phyloP scores from a whole-genome alignment of 2,113 vertebrate genomes.

The Pongo pygmaeus region DNA sequence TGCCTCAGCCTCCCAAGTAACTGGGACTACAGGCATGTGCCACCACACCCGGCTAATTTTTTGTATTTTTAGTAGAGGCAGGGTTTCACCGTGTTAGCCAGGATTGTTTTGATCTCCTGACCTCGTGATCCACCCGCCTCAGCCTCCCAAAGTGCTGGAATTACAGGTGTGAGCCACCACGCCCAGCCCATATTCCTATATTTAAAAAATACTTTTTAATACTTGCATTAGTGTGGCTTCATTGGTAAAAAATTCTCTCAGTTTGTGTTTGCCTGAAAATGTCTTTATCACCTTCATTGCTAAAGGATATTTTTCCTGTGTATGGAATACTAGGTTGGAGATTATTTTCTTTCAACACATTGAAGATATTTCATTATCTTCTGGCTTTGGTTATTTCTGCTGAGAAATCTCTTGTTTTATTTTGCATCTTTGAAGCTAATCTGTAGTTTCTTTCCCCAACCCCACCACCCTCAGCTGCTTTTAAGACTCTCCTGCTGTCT shows the following conservation, averaged over 20 bases:
- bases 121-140: too few species aligned
- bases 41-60: too few species aligned
- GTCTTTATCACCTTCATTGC: neutral
- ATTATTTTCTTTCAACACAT: neutral
- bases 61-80: too few species aligned
- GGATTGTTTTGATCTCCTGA: too few species aligned
- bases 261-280: neutral
- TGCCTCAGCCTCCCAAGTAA: too few species aligned
- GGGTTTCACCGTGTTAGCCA: too few species aligned
- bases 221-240: neutral
- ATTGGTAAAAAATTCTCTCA: neutral
- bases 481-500: neutral
- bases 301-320: neutral
- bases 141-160: too few species aligned
- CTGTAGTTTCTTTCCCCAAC: neutral
- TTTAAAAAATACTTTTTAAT: neutral
- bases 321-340: neutral
- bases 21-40: too few species aligned
- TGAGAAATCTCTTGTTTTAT: neutral
- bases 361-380: neutral
- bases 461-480: neutral
- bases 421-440: neutral
- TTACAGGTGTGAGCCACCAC: too few species aligned
- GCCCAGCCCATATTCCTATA: neutral
- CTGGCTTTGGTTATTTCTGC: neutral